Conservation (phyloP, 2,797 vertebrate species). For the Saguinus oedipus region DNA sequence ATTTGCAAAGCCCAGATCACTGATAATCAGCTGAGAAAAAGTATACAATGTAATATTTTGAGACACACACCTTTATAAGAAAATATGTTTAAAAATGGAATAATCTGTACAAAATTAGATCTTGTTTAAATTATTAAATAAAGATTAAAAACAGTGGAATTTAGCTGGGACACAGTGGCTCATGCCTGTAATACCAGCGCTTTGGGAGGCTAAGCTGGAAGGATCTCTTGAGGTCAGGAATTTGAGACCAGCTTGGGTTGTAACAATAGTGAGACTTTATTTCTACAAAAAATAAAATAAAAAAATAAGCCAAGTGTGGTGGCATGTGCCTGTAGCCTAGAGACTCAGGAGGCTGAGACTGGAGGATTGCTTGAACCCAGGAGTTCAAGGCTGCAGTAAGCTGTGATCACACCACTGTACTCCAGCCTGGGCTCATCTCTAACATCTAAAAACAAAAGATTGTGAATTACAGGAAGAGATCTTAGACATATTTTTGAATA, state of each 20-base stretch:
- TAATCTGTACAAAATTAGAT: not conserved
- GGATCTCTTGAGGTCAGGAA: not conserved
- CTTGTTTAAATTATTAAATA: not conserved
- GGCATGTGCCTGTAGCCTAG: not conserved
- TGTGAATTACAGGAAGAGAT: not conserved
- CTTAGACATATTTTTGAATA: not conserved
- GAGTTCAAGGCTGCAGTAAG: not conserved
- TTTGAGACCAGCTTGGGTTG: not conserved
- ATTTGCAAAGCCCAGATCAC: not conserved
- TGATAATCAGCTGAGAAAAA: not conserved
- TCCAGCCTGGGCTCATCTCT: not conserved
- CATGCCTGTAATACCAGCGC: not conserved
- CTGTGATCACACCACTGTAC: not conserved
- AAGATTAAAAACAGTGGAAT: not conserved
- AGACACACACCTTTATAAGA: not conserved
- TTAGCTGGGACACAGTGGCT: not conserved
- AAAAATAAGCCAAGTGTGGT: not conserved
- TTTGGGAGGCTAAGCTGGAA: not conserved
- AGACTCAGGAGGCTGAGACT: not conserved
- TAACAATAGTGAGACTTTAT: not conserved
- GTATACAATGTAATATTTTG: not conserved
- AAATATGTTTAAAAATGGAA: not conserved
- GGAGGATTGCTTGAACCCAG: not conserved
- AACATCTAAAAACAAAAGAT: not conserved
- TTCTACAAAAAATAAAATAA: not conserved